Percentiles rank a stretch among this genome's conserved stretches.
Conservation (phyloP, 2,888 invertebrate genomes). For the Dinocampus coccinellae region DNA sequence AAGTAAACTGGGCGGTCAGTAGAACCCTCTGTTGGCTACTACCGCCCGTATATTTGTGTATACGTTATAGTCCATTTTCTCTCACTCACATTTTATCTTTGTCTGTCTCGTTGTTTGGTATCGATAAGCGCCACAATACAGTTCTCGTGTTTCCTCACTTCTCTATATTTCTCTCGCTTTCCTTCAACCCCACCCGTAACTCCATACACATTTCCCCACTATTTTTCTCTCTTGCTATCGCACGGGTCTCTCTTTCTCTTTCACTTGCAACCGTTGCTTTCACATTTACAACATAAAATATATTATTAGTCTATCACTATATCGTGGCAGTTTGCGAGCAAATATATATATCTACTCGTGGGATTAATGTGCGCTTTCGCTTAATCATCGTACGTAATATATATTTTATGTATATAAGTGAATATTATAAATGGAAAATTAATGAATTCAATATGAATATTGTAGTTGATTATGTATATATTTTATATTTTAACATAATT, state of each 20-base stretch:
- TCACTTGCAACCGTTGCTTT: background rate
- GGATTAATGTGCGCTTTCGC: conserved; percentile 26
- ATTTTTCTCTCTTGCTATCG: no score
- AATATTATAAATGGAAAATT: background rate
- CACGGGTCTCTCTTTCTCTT: conserved; percentile 23
- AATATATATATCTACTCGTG: conserved; percentile 12
- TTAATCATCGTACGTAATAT: conserved; percentile 12
- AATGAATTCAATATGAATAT: background rate
- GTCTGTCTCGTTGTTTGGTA: conserved; percentile 38
- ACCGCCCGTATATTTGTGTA: background rate
- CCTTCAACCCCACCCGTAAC: no score
- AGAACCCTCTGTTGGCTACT: conserved; percentile 33
- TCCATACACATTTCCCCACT: no score
- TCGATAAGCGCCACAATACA: conserved; percentile 18
- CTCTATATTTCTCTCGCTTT: conserved; percentile 24
- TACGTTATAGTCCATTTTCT: background rate
- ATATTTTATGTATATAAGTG: background rate
- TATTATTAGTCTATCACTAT: conserved; percentile 37
- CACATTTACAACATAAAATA: conserved; percentile 32
- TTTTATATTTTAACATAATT: background rate
- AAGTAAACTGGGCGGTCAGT: conserved; percentile 32
- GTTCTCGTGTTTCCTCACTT: conserved; percentile 22
- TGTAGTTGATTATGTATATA: no score
- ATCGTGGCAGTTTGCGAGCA: conserved; percentile 15
- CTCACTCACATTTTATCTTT: conserved; percentile 10